A percentile compares a stretch with the other conserved stretches of the same genome.
Evolutionary conservation across 2,888 invertebrate genomes (phyloP).

Genomic region (Sinohyriopsis cumingii): DNA sequence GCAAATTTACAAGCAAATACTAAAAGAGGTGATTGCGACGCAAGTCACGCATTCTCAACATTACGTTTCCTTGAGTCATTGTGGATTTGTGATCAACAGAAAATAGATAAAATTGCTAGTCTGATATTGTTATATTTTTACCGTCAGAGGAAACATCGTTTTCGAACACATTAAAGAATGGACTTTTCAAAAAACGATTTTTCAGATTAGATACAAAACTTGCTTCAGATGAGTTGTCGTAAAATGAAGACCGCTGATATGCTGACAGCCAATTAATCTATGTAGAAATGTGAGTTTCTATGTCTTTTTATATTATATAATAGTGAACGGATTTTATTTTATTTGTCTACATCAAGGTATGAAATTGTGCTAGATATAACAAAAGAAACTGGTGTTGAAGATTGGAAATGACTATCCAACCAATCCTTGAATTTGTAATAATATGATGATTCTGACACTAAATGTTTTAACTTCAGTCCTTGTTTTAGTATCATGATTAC

Average conservation of each 20-base stretch:
- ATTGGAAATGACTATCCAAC: conserved; percentile 31
- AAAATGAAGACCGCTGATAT: conserved; percentile 7
- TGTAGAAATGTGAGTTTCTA: conserved; percentile 14
- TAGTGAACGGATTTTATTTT: conserved; percentile 6
- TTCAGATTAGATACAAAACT: conserved; percentile 4
- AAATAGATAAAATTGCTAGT: conserved; percentile 84
- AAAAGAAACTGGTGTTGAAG: conserved; percentile 36
- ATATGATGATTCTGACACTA: conserved; percentile 51
- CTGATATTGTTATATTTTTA: conserved; percentile 10
- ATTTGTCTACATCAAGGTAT: conserved; percentile 9
- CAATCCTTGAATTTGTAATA: conserved; percentile 33
- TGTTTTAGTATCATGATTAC: conserved; percentile 47
- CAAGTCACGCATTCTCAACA: conserved; percentile 54
- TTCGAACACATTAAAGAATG: conserved; percentile 7
- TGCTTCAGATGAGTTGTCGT: conserved; percentile 7
- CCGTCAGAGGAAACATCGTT: conserved; percentile 26
- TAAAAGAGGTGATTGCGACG: conserved; percentile 38
- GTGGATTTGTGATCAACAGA: conserved; percentile 91
- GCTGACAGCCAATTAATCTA: conserved; percentile 21
- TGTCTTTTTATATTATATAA: conserved; percentile 7
- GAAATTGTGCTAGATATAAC: conserved; percentile 14
- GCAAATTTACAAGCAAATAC: too few relatives aligned
- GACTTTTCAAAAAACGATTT: conserved; percentile 3
- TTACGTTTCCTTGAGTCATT: conserved; percentile 50
- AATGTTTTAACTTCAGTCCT: conserved; percentile 44